Percentiles rank a stretch among this genome's conserved stretches.
These are phyloP conservation scores for Trissolcus basalis DNA, from an alignment of 1,140 invertebrate genomes.

Conservation along the genomic window DNA sequence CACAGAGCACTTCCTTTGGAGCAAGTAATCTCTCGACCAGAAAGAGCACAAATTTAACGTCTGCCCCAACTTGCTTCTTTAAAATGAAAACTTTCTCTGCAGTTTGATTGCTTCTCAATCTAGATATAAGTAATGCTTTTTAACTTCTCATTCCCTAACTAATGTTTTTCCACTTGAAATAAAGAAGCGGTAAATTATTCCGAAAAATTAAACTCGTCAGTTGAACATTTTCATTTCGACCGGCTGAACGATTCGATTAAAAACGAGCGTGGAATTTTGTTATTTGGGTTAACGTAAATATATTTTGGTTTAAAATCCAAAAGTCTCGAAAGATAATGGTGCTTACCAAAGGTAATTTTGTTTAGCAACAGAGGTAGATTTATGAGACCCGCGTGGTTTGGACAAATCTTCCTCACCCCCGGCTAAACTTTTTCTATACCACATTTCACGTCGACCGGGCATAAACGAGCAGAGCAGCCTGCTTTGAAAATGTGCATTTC, in stretches of 20 bases:
- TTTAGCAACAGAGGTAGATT: constrained; percentile 40
- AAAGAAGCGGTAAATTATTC: not conserved
- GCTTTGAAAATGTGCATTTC: constrained; percentile 27
- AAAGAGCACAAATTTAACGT: constrained; percentile 39
- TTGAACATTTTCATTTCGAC: too few relatives aligned
- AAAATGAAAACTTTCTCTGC: constrained; percentile 8
- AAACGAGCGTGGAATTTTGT: not conserved
- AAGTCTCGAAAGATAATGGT: not conserved
- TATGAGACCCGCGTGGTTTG: constrained; percentile 29
- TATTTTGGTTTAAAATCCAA: not conserved
- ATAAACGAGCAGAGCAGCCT: constrained; percentile 35
- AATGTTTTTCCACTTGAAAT: not conserved
- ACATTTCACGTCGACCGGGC: constrained; percentile 31
- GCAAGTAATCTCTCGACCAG: constrained; percentile 30
- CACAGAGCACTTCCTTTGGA: constrained; percentile 29
- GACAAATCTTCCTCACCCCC: constrained; percentile 28
- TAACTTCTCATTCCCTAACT: not conserved
- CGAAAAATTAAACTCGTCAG: too few relatives aligned
- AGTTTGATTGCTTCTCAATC: constrained; percentile 20
- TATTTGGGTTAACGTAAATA: not conserved
- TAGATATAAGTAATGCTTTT: not conserved
- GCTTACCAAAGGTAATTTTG: constrained; percentile 22
- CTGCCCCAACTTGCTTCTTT: constrained; percentile 27
- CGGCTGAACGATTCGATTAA: too few relatives aligned
- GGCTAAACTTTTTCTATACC: constrained; percentile 33